Base-by-base conservation (phyloP, 2,888 invertebrate genomes). In the Diarsia mendica region DNA sequence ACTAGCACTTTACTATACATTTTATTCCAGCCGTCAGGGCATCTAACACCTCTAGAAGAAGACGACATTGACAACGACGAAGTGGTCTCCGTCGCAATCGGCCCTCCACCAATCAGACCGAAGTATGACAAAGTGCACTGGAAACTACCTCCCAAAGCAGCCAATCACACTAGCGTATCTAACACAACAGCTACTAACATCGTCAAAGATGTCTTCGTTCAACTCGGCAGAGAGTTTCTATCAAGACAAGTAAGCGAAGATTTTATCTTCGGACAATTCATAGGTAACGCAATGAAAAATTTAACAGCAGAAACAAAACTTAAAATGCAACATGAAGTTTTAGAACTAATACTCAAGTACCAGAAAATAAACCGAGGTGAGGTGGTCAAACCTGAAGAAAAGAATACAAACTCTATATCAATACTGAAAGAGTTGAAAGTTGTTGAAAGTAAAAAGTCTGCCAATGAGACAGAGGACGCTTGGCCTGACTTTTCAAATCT, bases 11-110 rank as follows among this genome's bases (percentile, higher is more conserved):
- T 23, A 23, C 58, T 33, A 60, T 28, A 9, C 61, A 44, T 63
- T 67, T 44, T 23, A 61, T 90, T 90, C 5, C 89, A 96, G 96
- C 95, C 95, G 2, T 92, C 96, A 55, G 96, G 95, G 2, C 93
- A 95, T 67, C 88, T 96, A 0, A 91, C 90, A 13, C 95, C 96
- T 0, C 88, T 96, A 0, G 91, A 93, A 80, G 95, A 95, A 79
- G 96, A 96, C 8, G 96, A 96, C 51, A 95, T 95, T 75, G 96
- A 95, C 73, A 95, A 95, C 49, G 95, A 95, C 13, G 96, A 96
- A 85, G 93, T 95, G 0, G 91, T 96, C 1, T 96, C 96, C 13
- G 95, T 96, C 3, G 96, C 96, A 3, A 93, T 96, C 0, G 95
- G 95, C 0, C 96, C 96, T 5, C 94, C 96, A 0, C 93, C 94